Evolutionary conservation across 2,113 vertebrate species (phyloP).

Genomic region (Balaeniceps rex): DNA sequence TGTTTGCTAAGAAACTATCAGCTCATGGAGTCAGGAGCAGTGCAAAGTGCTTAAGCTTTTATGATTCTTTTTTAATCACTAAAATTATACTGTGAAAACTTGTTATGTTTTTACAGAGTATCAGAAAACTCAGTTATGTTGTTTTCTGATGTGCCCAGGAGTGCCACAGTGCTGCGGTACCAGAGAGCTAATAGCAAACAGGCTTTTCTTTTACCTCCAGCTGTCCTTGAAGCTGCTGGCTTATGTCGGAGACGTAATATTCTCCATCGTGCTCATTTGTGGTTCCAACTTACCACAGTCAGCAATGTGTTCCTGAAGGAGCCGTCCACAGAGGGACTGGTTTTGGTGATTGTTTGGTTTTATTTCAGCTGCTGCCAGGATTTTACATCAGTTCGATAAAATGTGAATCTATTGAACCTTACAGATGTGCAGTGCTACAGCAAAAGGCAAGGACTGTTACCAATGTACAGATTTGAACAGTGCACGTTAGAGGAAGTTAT

Average conservation of each 20-base stretch:
- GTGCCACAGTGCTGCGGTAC: neutral
- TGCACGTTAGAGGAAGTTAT: neutral
- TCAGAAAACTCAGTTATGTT: neutral
- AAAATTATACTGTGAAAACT: neutral
- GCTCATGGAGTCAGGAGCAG: neutral
- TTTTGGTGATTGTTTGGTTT: neutral
- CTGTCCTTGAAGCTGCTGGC: constrained; percentile 47
- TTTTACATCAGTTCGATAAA: neutral
- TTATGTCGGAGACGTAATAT: neutral
- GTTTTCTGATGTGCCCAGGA: neutral
- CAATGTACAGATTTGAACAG: neutral
- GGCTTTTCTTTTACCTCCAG: constrained; percentile 50
- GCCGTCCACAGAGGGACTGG: neutral
- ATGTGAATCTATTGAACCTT: neutral
- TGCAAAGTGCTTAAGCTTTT: neutral
- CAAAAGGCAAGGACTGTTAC: neutral
- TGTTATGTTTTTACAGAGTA: neutral
- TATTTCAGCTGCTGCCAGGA: neutral
- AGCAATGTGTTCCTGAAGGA: neutral
- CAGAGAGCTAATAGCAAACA: constrained; percentile 2
- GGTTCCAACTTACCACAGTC: neutral
- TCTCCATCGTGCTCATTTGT: neutral
- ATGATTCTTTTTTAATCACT: neutral
- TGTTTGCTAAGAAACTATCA: neutral
- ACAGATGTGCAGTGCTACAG: neutral